A percentile compares a stretch with the other conserved stretches of the same genome.
phyloP scores from a whole-genome alignment of 64 coral and sea anemone species.

The Pocillopora verrucosa region DNA sequence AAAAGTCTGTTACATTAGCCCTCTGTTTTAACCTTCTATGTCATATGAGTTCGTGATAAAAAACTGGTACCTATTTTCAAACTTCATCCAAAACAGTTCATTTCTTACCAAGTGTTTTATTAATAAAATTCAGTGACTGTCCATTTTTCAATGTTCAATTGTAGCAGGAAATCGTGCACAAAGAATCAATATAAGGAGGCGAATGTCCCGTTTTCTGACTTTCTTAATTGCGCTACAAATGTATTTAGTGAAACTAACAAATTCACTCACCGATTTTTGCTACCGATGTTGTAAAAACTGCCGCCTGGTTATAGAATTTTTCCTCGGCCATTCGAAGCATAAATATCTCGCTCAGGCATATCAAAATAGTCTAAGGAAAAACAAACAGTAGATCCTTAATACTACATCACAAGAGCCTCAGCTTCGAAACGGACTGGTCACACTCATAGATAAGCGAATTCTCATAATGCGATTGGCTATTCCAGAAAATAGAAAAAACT shows the following conservation, averaged over 20 bases:
- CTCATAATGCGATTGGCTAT: too few relatives aligned
- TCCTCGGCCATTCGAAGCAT: slow-evolving; percentile 54
- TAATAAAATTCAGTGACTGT: neutral
- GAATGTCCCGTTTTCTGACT: too few relatives aligned
- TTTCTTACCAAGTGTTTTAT: neutral
- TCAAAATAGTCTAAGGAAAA: slow-evolving; percentile 14
- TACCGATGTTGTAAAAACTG: slow-evolving; percentile 44
- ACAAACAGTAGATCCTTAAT: neutral
- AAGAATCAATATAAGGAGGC: too few relatives aligned
- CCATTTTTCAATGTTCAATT: too few relatives aligned
- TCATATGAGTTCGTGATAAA: neutral
- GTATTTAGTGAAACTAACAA: neutral
- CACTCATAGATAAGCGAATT: too few relatives aligned
- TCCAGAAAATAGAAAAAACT: too few relatives aligned
- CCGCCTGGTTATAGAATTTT: slow-evolving; percentile 42
- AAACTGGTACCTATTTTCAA: too few relatives aligned
- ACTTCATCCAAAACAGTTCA: too few relatives aligned
- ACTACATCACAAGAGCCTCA: neutral
- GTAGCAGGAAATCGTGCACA: too few relatives aligned
- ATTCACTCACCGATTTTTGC: slow-evolving; percentile 41
- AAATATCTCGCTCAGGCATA: slow-evolving; percentile 35
- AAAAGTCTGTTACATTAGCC: too few relatives aligned
- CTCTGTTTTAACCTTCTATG: neutral
- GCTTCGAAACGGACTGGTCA: too few relatives aligned
- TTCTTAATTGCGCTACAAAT: too few relatives aligned